Evolutionary conservation across 2,888 invertebrate species (phyloP), one percentile per base, ranked within the genome.

Genomic region (Patella caerulea): DNA sequence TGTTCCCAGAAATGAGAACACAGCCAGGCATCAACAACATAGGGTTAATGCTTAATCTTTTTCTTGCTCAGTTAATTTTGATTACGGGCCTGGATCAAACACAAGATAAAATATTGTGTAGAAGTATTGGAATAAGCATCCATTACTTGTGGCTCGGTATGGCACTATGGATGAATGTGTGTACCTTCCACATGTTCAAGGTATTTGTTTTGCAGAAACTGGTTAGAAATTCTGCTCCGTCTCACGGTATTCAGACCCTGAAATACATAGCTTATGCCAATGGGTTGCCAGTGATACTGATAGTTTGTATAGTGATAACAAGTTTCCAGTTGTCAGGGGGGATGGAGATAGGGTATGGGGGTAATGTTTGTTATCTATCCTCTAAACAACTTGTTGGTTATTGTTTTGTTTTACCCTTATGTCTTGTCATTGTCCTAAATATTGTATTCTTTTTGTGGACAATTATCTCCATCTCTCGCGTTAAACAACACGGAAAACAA

Each of bases 1-100:
- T 76, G 1, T 83, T 83, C 73, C 77, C 81, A 7, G 45, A 75
- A 24, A 73, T 86, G 2, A 77, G 84, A 9, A 80, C 83, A 3
- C 72, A 84, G n/a, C 84, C 86, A 0, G 85, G 83, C 2, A 82
- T 80, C 29, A 84, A 79, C 77, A 84, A 81, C 71, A 85, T 84
- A 83, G 74, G 75, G 71, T 74, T 86, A 52, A 75, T 81, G 14
- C 24, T 71, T 45, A 76, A 76, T 56, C 75, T 84, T 12, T 81
- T 85, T 73, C 19, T 78, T 14, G 83, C 82, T 2, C 84, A 84
- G 59, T 17, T 79, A 12, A 69, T 84, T 12, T 79, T 83, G 24
- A 59, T 81, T 70, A 71, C 77, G 15, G 82, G 79, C 4, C 24
- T 79, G 1, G 74, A 71, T 53, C 70, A 52, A 52, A 79, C 80